phyloP scores from a whole-genome alignment of 2,888 invertebrate species.

The Thera obeliscata region DNA sequence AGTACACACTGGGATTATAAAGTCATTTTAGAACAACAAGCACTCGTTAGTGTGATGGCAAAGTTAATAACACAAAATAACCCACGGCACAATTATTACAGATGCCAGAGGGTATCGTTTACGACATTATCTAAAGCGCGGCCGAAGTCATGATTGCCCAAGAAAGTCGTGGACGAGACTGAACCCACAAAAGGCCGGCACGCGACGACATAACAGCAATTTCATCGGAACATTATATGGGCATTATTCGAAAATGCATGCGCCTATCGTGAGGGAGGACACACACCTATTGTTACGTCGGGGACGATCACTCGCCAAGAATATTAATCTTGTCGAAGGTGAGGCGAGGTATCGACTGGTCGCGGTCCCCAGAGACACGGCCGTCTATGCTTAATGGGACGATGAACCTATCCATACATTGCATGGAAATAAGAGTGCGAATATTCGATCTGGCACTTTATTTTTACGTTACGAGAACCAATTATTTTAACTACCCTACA shows the following conservation, averaged over 20 bases:
- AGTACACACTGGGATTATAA: slow-evolving; percentile 37
- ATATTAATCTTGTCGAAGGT: slow-evolving; percentile 80
- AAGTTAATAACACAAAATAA: slow-evolving; percentile 47
- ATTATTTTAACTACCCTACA: slow-evolving; percentile 25
- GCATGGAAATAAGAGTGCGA: slow-evolving; percentile 51
- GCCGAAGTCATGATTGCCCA: slow-evolving; percentile 51
- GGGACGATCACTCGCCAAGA: slow-evolving; percentile 72
- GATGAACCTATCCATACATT: slow-evolving; percentile 62
- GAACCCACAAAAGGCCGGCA: slow-evolving; percentile 62
- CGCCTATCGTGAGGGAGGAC: slow-evolving; percentile 71
- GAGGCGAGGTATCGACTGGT: slow-evolving; percentile 60
- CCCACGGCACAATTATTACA: slow-evolving; percentile 43
- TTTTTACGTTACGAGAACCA: slow-evolving; percentile 19
- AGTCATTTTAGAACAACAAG: slow-evolving; percentile 41
- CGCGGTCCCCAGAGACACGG: slow-evolving; percentile 58
- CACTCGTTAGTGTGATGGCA: slow-evolving; percentile 45
- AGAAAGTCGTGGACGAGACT: slow-evolving; percentile 73
- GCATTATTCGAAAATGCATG: slow-evolving; percentile 82
- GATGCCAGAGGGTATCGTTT: slow-evolving; percentile 48
- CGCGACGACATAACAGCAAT: slow-evolving; percentile 72
- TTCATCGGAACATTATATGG: slow-evolving; percentile 82
- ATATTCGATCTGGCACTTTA: slow-evolving; percentile 29
- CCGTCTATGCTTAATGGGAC: slow-evolving; percentile 62
- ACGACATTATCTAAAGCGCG: slow-evolving; percentile 38
- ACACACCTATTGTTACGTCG: slow-evolving; percentile 74